Evolutionary conservation across 2,888 invertebrate species (phyloP).

Genomic region (Copidosoma aretas): DNA sequence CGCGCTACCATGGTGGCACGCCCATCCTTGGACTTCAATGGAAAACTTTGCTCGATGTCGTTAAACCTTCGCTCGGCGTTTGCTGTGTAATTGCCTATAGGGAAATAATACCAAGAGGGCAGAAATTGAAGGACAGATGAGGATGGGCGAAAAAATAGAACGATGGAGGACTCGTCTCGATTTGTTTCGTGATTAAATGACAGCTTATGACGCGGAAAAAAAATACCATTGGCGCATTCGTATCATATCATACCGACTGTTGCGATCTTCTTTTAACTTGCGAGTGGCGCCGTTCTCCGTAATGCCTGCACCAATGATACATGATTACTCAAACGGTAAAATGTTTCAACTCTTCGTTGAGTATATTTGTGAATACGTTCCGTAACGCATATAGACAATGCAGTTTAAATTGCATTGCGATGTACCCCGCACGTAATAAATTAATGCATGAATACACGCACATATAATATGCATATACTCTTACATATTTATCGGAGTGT

Average conservation of each 20-base stretch:
- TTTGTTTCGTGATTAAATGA: conserved; percentile 24
- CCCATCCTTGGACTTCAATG: conserved; percentile 40
- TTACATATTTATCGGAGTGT: no score
- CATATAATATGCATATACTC: no score
- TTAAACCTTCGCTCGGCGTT: conserved; percentile 25
- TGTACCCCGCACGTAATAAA: no score
- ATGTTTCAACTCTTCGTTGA: not conserved
- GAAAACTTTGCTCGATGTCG: conserved; percentile 40
- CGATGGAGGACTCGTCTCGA: conserved; percentile 3
- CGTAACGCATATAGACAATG: no score
- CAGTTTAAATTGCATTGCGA: no score
- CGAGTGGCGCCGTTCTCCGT: not conserved
- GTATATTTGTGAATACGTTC: no score
- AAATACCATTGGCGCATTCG: not conserved
- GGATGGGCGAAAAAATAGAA: conserved; percentile 15
- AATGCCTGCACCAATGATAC: not conserved
- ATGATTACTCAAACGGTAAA: not conserved
- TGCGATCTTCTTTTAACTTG: not conserved
- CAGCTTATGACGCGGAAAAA: not conserved
- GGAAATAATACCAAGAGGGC: conserved; percentile 40
- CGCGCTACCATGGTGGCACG: conserved; percentile 14
- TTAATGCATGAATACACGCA: no score
- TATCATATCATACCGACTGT: not conserved
- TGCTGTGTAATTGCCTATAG: conserved; percentile 34
- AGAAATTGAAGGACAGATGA: conserved; percentile 33